phyloP scores from a whole-genome alignment of 2,113 vertebrate species.

The Athene noctua region DNA sequence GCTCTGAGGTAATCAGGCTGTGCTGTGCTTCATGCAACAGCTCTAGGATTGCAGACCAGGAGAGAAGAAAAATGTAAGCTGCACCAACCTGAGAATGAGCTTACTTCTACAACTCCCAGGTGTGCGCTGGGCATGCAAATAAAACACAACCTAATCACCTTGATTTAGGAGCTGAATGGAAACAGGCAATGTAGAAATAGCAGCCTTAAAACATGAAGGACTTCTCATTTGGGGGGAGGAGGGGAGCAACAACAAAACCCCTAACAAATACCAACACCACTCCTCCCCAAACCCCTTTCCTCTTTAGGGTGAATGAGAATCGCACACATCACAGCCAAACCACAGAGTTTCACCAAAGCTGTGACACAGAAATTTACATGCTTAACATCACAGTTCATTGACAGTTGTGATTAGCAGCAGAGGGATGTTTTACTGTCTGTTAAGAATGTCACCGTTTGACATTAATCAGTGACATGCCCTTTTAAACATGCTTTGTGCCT shows the following conservation, averaged over 20 bases:
- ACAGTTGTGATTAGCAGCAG: not conserved
- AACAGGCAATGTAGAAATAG: not conserved
- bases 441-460: not conserved
- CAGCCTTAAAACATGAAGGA: not conserved
- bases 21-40: not conserved
- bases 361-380: not conserved
- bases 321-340: not conserved
- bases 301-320: not conserved
- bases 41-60: not conserved
- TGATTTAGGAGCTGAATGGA: not conserved
- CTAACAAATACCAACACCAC: accelerated
- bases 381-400: not conserved
- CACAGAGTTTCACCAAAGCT: not conserved
- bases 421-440: not conserved
- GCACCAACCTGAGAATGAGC: not conserved
- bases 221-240: accelerated
- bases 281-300: not conserved
- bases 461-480: not conserved
- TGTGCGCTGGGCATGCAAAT: not conserved
- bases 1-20: not conserved
- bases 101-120: not conserved
- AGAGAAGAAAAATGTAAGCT: not conserved
- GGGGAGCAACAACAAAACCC: not conserved
- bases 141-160: not conserved
- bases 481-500: not conserved